Evolutionary conservation across 2,113 vertebrate species (phyloP).

Genomic region (Oreochromis aureus): DNA sequence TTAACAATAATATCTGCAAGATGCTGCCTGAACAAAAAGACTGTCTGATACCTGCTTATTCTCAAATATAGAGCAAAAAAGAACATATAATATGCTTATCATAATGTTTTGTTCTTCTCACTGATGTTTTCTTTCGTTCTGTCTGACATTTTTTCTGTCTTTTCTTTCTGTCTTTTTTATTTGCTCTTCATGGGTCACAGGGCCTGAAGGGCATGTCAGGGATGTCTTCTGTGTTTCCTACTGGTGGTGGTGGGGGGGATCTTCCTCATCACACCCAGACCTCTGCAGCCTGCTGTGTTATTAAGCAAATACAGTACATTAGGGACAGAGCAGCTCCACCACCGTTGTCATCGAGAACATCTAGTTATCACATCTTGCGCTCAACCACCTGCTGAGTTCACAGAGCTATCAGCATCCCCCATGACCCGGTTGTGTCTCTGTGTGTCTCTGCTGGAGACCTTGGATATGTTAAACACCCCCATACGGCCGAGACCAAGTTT

Average conservation of each 20-base stretch:
- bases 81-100: background rate
- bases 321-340: constrained; percentile 48
- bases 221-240: constrained; percentile 16
- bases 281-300: constrained; percentile 63
- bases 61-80: background rate
- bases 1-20: constrained; percentile 20
- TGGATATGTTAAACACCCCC: constrained; percentile 72
- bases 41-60: background rate
- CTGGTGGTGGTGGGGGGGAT: background rate
- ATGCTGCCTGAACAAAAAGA: background rate
- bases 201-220: constrained; percentile 4
- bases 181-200: constrained; percentile 44
- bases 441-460: constrained; percentile 70
- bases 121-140: background rate
- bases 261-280: constrained; percentile 44
- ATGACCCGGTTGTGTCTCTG: constrained; percentile 57
- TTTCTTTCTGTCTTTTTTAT: background rate
- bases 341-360: constrained; percentile 65
- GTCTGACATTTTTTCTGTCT: background rate
- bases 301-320: constrained; percentile 61
- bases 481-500: constrained; percentile 46
- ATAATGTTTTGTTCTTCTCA: background rate
- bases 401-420: constrained; percentile 60
- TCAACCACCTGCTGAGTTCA: constrained; percentile 75
- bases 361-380: constrained; percentile 73